Evolutionary conservation across 2,113 vertebrate species (phyloP).

Genomic region (Myotis brandtii): DNA sequence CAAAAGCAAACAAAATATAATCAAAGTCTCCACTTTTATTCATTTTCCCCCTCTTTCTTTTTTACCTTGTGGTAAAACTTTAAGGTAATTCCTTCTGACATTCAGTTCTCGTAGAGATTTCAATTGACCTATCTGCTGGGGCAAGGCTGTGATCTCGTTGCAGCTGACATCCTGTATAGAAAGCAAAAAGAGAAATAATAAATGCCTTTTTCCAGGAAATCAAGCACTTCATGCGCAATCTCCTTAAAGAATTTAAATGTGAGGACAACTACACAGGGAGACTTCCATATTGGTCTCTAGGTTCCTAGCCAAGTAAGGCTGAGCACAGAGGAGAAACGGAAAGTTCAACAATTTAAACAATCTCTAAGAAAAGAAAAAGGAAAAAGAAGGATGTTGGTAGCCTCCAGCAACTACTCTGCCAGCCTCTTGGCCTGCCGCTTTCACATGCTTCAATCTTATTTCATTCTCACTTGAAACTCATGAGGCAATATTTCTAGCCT

Average conservation of each 20-base stretch:
- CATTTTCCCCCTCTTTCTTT: not conserved
- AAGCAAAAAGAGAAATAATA: constrained; percentile 62
- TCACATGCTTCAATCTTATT: not conserved
- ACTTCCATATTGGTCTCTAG: not conserved
- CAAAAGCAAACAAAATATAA: not conserved
- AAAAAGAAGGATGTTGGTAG: not conserved
- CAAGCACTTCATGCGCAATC: not conserved
- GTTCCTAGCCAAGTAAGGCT: not conserved
- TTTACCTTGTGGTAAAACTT: constrained; percentile 95
- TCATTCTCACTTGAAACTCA: not conserved
- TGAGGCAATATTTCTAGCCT: not conserved
- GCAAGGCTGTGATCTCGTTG: constrained; percentile 95
- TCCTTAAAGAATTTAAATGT: not conserved
- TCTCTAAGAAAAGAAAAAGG: not conserved
- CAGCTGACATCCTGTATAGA: constrained; percentile 95
- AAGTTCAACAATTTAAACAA: not conserved
- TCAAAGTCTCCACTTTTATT: not conserved
- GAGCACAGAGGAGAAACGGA: not conserved
- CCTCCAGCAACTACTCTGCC: not conserved
- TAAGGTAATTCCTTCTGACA: constrained; percentile 94
- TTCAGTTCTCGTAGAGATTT: constrained; percentile 94
- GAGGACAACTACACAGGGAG: not conserved
- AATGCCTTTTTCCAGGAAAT: not conserved
- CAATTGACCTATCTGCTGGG: constrained; percentile 93
- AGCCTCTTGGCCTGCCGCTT: not conserved